Conservation (phyloP, 2,113 vertebrate genomes). For the Podilymbus podiceps region DNA sequence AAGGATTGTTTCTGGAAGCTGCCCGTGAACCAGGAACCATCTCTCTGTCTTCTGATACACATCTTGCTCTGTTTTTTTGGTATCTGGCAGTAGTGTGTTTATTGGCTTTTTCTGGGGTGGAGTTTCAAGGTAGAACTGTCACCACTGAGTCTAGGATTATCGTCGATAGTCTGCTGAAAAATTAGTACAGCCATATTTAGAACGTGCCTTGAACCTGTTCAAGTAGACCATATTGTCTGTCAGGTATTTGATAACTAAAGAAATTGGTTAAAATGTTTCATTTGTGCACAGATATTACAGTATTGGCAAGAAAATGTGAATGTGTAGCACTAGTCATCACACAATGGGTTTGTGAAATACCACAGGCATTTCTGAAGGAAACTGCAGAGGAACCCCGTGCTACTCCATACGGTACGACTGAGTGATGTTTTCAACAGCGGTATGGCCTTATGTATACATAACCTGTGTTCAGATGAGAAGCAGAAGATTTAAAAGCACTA, state of each 20-base stretch:
- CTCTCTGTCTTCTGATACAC: not conserved
- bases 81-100: not conserved
- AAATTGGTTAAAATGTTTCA: not conserved
- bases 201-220: not conserved
- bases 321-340: not conserved
- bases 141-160: not conserved
- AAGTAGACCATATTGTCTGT: not conserved
- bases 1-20: not conserved
- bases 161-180: not conserved
- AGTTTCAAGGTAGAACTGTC: not conserved
- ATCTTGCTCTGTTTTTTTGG: not conserved
- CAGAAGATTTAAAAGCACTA: not conserved
- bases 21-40: not conserved
- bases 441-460: not conserved
- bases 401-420: not conserved
- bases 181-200: not conserved
- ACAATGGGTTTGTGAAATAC: not conserved
- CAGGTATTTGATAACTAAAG: not conserved
- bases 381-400: not conserved
- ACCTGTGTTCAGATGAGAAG: not conserved
- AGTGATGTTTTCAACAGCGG: not conserved
- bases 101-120: not conserved
- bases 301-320: not conserved
- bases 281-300: not conserved
- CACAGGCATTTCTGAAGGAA: not conserved